These are phyloP conservation scores for Tipula lateralis DNA, from an alignment of 2,888 invertebrate genomes.

Conservation along the genomic window DNA sequence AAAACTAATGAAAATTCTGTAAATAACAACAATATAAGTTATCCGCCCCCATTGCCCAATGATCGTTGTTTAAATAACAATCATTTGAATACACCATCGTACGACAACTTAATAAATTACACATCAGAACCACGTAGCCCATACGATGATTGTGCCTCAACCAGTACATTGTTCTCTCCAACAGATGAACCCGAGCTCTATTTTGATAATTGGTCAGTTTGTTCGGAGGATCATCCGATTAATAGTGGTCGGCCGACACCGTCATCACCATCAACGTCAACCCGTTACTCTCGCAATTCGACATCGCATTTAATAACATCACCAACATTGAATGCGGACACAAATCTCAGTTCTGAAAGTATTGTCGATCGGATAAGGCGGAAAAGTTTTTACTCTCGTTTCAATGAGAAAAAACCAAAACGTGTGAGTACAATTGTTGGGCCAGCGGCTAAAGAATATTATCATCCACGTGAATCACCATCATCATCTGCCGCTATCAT, in stretches of 20 bases:
- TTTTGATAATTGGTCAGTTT: constrained; percentile 63
- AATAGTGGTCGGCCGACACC: constrained; percentile 33
- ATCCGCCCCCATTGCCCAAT: constrained; percentile 33
- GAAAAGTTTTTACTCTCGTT: constrained; percentile 83
- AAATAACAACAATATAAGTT: constrained; percentile 27
- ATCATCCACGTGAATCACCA: constrained; percentile 41
- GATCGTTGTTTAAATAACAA: constrained; percentile 28
- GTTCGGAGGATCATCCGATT: constrained; percentile 53
- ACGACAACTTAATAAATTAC: constrained; percentile 47
- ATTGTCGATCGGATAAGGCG: constrained; percentile 80
- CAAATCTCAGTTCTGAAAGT: constrained; percentile 60
- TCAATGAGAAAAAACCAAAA: constrained; percentile 75
- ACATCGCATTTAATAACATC: constrained; percentile 47
- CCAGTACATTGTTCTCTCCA: constrained; percentile 54
- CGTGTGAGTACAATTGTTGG: constrained; percentile 64
- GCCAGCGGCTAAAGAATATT: constrained; percentile 55
- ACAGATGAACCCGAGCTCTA: constrained; percentile 53
- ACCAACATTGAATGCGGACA: constrained; percentile 39
- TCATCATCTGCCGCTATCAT: constrained; percentile 25
- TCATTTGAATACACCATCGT: constrained; percentile 40
- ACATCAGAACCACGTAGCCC: constrained; percentile 48
- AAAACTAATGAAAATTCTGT: background rate
- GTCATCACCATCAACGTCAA: constrained; percentile 45
- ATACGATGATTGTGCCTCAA: constrained; percentile 49
- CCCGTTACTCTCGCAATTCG: constrained; percentile 46